Conservation (phyloP, 2,797 vertebrate species). For the Bucorvus abyssinicus region DNA sequence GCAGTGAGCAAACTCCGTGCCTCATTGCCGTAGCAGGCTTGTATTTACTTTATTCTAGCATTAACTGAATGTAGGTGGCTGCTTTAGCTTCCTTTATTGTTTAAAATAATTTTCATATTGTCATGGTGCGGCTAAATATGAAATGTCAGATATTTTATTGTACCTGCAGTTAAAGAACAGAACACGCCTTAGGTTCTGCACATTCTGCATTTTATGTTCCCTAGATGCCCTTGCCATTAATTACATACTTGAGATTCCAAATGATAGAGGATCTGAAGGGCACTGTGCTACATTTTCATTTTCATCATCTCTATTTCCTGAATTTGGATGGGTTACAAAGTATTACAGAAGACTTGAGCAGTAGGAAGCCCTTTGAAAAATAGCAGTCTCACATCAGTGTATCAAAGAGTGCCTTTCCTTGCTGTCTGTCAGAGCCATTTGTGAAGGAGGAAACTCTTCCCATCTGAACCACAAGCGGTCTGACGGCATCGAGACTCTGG, state of each 20-base stretch:
- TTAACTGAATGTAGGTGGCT: neutral
- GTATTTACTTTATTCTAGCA: neutral
- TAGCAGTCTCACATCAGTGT: neutral
- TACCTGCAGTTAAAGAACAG: neutral
- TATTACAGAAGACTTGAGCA: neutral
- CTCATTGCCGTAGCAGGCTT: neutral
- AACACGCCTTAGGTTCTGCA: neutral
- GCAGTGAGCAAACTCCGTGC: neutral
- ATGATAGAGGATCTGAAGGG: neutral
- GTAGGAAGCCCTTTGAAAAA: neutral
- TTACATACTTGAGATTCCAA: neutral
- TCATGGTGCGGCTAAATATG: neutral
- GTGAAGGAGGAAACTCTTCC: neutral
- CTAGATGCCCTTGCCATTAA: slow-evolving; percentile 24
- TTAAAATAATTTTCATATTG: neutral
- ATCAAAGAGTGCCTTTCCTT: neutral
- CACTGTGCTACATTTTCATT: neutral
- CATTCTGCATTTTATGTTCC: neutral
- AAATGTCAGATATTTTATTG: neutral
- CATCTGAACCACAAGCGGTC: neutral
- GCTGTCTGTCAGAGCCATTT: neutral
- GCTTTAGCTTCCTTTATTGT: neutral
- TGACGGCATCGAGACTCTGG: neutral
- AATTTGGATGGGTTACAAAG: neutral
- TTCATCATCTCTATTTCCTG: neutral